Evolutionary conservation across 2,888 invertebrate genomes (phyloP), one percentile per base, ranked within the genome.

Genomic region (Barypeithes pellucidus): DNA sequence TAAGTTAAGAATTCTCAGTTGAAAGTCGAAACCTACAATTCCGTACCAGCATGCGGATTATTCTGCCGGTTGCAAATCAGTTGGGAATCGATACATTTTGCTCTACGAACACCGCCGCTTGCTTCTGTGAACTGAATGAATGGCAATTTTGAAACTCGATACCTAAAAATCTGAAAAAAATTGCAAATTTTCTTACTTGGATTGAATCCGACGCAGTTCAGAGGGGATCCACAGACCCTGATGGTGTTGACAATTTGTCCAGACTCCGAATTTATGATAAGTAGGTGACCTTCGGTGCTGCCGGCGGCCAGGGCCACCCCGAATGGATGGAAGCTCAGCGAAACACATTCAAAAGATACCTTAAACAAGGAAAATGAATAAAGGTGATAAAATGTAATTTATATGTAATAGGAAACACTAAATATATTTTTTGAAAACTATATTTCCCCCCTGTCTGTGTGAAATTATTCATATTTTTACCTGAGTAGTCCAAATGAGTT

Each of bases 251-350:
- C 93, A 39, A 94, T 93, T 0, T 93, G 91, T 0, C 97, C 97
- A 63, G 93, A 94, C 81, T 95, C 95, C 0, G 95, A 93, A 82
- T 95, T 95, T 59, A 97, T 88, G 45, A 96, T 93, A 52, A 95
- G 89, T 67, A 97, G 88, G 84, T 96, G 95, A 0, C 97, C 97
- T 82, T 96, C 95, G 16, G 94, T 93, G 80, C 96, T 96, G 66
- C 97, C 97, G 1, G 95, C 94, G 7, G 95, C 95, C 57, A 97
- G 86, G 4, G 95, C 94, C 0, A 94, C 93, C 20, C 96, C 96
- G 78, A 94, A 93, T 0, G 96, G 94, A 87, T 97, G 96, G 87
- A 96, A 95, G 20, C 93, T 92, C 75, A 96, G 87, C 2, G 95
- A 94, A 41, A 95, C 93, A 82, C 96, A 96, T 85, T 97, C 97